Base-by-base conservation (phyloP, 2,888 invertebrate species). In the Drosophila demipolita region DNA sequence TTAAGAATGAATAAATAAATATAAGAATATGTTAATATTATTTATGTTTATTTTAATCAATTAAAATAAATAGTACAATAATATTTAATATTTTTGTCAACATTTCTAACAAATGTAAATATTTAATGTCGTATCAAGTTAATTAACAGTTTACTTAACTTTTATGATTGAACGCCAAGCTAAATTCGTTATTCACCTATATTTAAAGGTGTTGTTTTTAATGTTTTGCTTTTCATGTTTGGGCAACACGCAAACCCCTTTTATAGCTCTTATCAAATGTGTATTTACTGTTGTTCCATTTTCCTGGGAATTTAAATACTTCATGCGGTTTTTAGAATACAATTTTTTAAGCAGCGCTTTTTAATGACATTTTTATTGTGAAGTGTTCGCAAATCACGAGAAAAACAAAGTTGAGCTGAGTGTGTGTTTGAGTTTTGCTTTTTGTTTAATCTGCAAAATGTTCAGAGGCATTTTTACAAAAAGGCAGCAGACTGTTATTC, bases 211-310 rank as follows among this genome's bases (percentile, higher is more conserved):
- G 33, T 54, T 72, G 55, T 66, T 71, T 68, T 49, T 54, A 32
- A 57, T 69, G 42, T 48, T 64, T 66, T 65, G 59, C 78, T 73
- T 78, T 75, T 67, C 68, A 86, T 83, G 87, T 71, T 65, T 52
- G 58, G 59, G 45, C 72, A 76, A 63, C 89, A 89, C 87, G 89
- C 89, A 74, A 89, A 40, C 60, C 69, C 11, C 3, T 40, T 54
- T 62, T 55, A 45, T 62, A 65, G 15, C 62, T 68, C 60, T 73
- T 78, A 75, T 83, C 69, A 77, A 59, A 57, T 61, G 5, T 20
- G 32, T 59, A 48, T 73, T 69, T 66, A 49, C 62, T 20, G 62
- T 48, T 29, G 42, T 52, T 20, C 48, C 17, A 45, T 63, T 67
- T 68, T 15, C 45, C 49, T 20, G 15, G 42, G 66, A 59, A 26